phyloP scores from a whole-genome alignment of 2,888 invertebrate species.

The Drosophila testacea region DNA sequence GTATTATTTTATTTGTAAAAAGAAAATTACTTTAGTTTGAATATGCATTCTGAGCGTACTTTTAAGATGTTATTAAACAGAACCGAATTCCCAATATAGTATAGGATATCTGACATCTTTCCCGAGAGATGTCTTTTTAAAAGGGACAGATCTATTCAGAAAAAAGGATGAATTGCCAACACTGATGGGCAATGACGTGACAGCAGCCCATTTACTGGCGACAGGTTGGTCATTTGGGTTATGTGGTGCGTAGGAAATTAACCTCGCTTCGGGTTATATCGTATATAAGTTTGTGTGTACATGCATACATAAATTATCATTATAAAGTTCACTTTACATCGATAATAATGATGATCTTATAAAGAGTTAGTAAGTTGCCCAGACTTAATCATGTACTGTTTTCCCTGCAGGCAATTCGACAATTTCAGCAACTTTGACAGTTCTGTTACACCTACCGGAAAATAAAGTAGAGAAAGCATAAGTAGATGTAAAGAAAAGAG shows the following conservation, averaged over 20 bases:
- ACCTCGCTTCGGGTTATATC: conserved; percentile 42
- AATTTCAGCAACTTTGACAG: conserved; percentile 71
- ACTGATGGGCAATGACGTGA: conserved; percentile 59
- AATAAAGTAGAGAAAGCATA: background rate
- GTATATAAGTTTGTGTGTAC: conserved; percentile 19
- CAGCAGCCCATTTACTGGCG: conserved; percentile 73
- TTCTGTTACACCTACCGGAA: conserved; percentile 61
- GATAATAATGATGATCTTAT: conserved; percentile 31
- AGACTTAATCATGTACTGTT: conserved; percentile 27
- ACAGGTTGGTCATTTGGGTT: conserved; percentile 75
- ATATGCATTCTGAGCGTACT: too few species aligned
- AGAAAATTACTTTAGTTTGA: too few species aligned
- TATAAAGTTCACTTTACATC: conserved; percentile 46
- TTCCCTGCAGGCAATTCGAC: conserved; percentile 45
- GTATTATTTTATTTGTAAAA: too few species aligned
- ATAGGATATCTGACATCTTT: too few species aligned
- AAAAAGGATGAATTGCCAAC: too few species aligned
- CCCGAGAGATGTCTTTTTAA: too few species aligned
- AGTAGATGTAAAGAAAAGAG: conserved; percentile 23
- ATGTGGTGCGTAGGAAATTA: conserved; percentile 72
- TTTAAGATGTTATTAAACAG: too few species aligned
- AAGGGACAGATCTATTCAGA: too few species aligned
- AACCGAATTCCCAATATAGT: too few species aligned
- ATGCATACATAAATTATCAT: conserved; percentile 19
- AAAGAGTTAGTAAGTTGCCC: conserved; percentile 14